Evolutionary conservation across 2,797 vertebrate genomes (phyloP), one percentile per base, ranked within the genome.

Genomic region (Sebastes kiyomatsui): DNA sequence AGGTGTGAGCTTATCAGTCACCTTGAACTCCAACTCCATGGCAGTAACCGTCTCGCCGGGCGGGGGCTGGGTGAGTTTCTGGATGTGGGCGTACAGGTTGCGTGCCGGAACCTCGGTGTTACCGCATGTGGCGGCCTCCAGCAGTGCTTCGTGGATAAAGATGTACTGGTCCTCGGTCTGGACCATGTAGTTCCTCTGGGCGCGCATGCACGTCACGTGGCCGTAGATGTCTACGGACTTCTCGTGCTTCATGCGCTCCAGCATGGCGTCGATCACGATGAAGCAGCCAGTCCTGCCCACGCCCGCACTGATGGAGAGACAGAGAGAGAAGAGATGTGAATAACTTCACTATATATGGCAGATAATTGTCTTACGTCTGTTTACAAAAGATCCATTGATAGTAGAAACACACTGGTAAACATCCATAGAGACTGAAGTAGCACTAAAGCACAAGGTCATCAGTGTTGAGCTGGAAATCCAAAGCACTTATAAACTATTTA

Each of bases 11-110:
- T 11, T 6, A 64, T 82, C 73, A 68, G 20, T 91, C 84, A 98
- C 98, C 97, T 99, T 99, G 94, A 99, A 99, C 90, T 99, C 98
- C 81, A 99, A 94, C 94, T 98, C 98, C 98, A 99, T 98, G 83
- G 95, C 89, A 6, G 97, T 98, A 86, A 99, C 97, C 0, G 97
- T 98, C 90, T 99, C 98, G 4, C 97, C 97, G 0, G 96, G 89
- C 10, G 97, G 96, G 77, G 98, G 97, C 96, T 98, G 97, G 89
- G 94, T 96, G 93, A 99, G 96, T 89, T 98, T 98, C 96, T 99
- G 98, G 96, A 99, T 98, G 94, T 99, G 97, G 88, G 97, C 97
- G 1, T 97, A 98, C 81, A 99, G 97, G 94, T 96, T 98, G 83
- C 98, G 97, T 2, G 98, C 98, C 0, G 97, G 96, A 84, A 99